Percentiles rank a stretch among this genome's conserved stretches.
phyloP scores from a whole-genome alignment of 2,797 vertebrate species.

The Pseudomugil gertrudae region DNA sequence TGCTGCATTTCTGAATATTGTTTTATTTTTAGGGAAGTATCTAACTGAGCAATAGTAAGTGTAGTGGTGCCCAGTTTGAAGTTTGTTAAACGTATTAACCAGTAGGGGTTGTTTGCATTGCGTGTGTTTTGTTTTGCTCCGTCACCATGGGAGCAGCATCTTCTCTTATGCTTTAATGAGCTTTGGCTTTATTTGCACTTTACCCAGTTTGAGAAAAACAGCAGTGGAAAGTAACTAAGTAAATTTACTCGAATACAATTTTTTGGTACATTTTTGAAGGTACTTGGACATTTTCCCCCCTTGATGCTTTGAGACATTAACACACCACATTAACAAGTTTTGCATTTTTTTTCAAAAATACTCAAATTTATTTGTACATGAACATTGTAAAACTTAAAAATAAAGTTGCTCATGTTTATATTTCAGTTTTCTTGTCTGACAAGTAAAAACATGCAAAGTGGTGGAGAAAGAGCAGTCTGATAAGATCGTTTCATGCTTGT shows the following conservation, averaged over 20 bases:
- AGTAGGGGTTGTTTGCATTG: not conserved
- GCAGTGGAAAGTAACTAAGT: constrained; percentile 10
- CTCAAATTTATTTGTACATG: not conserved
- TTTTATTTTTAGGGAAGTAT: constrained; percentile 6
- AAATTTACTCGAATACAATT: constrained; percentile 4
- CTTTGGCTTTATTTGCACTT: constrained; percentile 53
- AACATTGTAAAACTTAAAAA: not conserved
- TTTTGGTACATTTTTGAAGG: constrained; percentile 5
- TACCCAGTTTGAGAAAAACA: constrained; percentile 32
- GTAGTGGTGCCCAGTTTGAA: constrained; percentile 20
- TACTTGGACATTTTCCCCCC: constrained; percentile 14
- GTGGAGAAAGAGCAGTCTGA: no score
- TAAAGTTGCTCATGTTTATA: not conserved
- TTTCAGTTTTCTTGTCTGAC: not conserved
- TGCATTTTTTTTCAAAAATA: not conserved
- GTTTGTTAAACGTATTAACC: constrained; percentile 3
- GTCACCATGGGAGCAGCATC: not conserved
- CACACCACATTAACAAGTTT: not conserved
- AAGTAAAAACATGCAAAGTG: not conserved
- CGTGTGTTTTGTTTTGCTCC: not conserved
- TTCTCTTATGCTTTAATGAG: constrained; percentile 8
- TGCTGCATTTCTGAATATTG: constrained; percentile 8
- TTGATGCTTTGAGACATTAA: constrained; percentile 4
- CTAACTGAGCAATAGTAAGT: constrained; percentile 17
- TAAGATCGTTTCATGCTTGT: no score